Percentiles rank a stretch among this genome's conserved stretches.
phyloP scores from a whole-genome alignment of 2,888 invertebrate species.

The Ditula angustiorana region DNA sequence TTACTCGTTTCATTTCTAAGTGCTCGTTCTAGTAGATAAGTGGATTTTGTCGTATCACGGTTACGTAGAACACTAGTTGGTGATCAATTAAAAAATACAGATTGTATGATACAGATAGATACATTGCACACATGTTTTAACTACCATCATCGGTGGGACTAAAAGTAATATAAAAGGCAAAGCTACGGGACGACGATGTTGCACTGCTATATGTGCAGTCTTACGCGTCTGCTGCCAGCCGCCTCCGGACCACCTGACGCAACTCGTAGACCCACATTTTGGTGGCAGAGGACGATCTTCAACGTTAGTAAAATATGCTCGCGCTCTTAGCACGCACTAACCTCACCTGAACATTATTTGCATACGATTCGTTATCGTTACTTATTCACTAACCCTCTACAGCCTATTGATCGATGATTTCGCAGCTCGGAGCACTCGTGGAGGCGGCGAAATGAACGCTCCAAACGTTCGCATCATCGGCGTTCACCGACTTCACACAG shows the following conservation, averaged over 20 bases:
- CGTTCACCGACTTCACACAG: conserved; percentile 92
- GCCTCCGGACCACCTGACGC: conserved; percentile 67
- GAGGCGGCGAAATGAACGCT: conserved; percentile 92
- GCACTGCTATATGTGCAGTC: conserved; percentile 68
- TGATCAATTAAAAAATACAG: background rate
- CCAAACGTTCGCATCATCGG: conserved; percentile 93
- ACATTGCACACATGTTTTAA: background rate
- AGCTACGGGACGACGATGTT: conserved; percentile 66
- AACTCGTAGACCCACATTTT: conserved; percentile 69
- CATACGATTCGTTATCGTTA: conserved; percentile 46
- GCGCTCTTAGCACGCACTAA: conserved; percentile 58
- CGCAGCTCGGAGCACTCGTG: conserved; percentile 92
- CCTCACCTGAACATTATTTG: conserved; percentile 68
- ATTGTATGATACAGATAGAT: background rate
- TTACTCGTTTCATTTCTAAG: conserved; percentile 12
- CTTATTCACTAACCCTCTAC: conserved; percentile 81
- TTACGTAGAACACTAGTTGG: background rate
- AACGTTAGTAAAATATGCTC: conserved; percentile 69
- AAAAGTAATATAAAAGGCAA: conserved; percentile 52
- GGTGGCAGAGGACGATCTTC: conserved; percentile 66
- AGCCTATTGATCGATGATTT: conserved; percentile 85
- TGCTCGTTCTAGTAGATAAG: conserved; percentile 15
- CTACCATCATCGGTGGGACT: conserved; percentile 26
- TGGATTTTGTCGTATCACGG: background rate
- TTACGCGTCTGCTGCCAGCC: conserved; percentile 76